These are phyloP conservation scores for Telmatochromis brachygnathus DNA, from an alignment of 2,113 vertebrate species.

Conservation along the genomic window DNA sequence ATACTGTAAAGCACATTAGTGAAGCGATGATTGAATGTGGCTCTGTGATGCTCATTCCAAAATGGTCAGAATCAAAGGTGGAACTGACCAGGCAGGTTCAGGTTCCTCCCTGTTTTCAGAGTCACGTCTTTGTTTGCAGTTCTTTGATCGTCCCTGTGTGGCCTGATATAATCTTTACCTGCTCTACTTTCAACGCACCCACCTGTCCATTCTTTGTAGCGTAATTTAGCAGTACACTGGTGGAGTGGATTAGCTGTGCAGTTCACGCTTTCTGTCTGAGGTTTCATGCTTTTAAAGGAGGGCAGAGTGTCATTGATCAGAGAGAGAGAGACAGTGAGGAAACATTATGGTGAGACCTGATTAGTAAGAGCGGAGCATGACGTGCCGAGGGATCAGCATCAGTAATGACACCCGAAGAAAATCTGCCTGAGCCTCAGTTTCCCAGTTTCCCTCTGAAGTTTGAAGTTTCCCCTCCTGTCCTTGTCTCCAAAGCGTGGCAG, in stretches of 20 bases:
- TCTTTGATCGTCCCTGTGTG: background rate
- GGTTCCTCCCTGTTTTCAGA: background rate
- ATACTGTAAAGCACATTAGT: background rate
- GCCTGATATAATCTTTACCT: background rate
- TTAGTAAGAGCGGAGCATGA: conserved; percentile 33
- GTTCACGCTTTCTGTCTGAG: conserved; percentile 23
- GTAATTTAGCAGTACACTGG: conserved; percentile 20
- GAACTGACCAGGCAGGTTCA: background rate
- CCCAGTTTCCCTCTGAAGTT: conserved; percentile 1
- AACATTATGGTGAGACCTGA: conserved; percentile 41
- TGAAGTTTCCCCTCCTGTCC: background rate
- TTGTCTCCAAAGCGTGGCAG: conserved; percentile 7
- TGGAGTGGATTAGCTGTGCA: conserved; percentile 40
- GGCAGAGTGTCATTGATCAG: conserved; percentile 46
- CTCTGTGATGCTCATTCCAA: background rate
- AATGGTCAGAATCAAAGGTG: background rate
- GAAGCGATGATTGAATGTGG: background rate
- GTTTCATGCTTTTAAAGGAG: conserved; percentile 25
- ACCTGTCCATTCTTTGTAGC: background rate
- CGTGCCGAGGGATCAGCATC: conserved; percentile 30
- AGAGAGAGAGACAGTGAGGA: conserved; percentile 26
- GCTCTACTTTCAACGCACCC: background rate
- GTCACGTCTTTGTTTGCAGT: background rate
- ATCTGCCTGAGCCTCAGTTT: conserved; percentile 10
- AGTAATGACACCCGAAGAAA: conserved; percentile 37